phyloP scores from a whole-genome alignment of 1,140 invertebrate species.

The Ceratina japonica region DNA sequence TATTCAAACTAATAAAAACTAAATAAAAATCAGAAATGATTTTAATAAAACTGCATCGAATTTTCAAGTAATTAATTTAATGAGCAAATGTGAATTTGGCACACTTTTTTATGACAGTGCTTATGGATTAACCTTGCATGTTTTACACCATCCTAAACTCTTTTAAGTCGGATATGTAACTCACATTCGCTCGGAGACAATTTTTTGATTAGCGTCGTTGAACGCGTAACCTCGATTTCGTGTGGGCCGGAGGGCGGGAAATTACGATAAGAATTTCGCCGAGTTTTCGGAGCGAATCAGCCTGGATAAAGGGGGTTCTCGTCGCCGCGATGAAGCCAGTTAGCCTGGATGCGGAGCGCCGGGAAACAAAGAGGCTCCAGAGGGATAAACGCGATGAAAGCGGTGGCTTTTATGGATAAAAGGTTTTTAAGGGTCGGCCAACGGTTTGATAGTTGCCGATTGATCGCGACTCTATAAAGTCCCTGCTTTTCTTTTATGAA shows the following conservation, averaged over 20 bases:
- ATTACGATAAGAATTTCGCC: constrained; percentile 42
- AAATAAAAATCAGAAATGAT: too few relatives aligned
- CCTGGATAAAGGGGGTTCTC: constrained; percentile 7
- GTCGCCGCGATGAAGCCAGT: constrained; percentile 17
- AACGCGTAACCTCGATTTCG: not conserved
- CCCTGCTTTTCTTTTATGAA: constrained; percentile 1
- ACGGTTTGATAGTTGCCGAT: constrained; percentile 25
- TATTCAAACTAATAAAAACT: too few relatives aligned
- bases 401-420: constrained; percentile 30
- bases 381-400: constrained; percentile 4
- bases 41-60: too few relatives aligned
- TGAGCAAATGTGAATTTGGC: too few relatives aligned
- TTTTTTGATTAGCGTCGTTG: not conserved
- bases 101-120: too few relatives aligned
- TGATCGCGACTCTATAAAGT: constrained; percentile 22
- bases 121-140: too few relatives aligned
- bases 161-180: not conserved
- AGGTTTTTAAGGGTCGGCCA: constrained; percentile 18
- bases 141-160: too few relatives aligned
- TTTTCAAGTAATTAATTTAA: too few relatives aligned
- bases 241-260: not conserved
- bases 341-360: not conserved
- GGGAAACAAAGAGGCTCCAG: constrained; percentile 23
- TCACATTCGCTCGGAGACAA: constrained; percentile 24
- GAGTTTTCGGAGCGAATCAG: constrained; percentile 29